Percentiles rank a stretch among this genome's conserved stretches.
These are phyloP conservation scores for Alouatta palliata DNA, from an alignment of 2,113 vertebrate genomes.

Conservation along the genomic window DNA sequence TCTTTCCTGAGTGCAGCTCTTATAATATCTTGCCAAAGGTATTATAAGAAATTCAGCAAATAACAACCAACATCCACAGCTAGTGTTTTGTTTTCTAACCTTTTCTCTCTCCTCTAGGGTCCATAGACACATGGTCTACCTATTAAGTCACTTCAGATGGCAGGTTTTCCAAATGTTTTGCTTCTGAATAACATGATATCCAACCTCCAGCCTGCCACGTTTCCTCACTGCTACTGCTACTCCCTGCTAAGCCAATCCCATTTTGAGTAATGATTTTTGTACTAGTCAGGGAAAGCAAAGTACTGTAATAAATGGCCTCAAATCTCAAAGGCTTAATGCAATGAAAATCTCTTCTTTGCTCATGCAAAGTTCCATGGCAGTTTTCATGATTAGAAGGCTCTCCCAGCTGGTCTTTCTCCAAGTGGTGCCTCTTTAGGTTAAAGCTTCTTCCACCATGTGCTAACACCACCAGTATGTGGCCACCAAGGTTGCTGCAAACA, in stretches of 20 bases:
- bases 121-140: neutral
- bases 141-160: neutral
- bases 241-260: neutral
- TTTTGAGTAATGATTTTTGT: neutral
- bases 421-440: neutral
- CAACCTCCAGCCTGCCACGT: neutral
- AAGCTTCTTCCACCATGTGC: neutral
- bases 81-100: neutral
- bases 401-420: neutral
- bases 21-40: neutral
- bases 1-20: neutral
- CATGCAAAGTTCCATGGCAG: neutral
- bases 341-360: neutral
- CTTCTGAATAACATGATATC: neutral
- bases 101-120: neutral
- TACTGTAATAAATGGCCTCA: neutral
- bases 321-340: neutral
- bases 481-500: neutral
- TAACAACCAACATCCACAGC: rapidly evolving
- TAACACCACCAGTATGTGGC: no score
- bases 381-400: neutral
- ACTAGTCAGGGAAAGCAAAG: neutral
- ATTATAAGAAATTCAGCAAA: no score
- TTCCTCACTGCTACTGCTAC: neutral
- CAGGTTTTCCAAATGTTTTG: neutral